Conservation (phyloP, 2,888 invertebrate genomes). For the Sesamia inferens region DNA sequence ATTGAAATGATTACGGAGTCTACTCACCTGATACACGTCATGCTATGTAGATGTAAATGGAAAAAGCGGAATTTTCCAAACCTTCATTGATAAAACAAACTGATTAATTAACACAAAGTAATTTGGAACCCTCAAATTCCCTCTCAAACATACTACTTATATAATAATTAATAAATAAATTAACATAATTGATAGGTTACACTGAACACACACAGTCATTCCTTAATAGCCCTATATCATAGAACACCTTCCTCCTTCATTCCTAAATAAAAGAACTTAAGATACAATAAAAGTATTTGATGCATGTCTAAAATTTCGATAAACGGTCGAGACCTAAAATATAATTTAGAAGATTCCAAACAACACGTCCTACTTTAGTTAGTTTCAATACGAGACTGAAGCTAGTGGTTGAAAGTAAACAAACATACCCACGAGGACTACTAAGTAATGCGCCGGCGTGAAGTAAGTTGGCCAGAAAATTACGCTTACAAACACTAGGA, state of each 20-base stretch:
- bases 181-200: neutral
- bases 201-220: neutral
- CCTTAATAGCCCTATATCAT: neutral
- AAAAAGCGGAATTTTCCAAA: neutral
- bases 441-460: neutral
- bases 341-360: neutral
- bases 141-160: neutral
- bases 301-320: too few species aligned
- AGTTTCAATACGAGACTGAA: neutral
- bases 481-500: slow-evolving; percentile 21
- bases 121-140: neutral
- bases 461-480: slow-evolving; percentile 16
- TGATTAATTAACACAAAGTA: neutral
- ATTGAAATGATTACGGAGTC: neutral
- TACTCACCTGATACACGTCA: neutral
- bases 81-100: neutral
- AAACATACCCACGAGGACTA: neutral
- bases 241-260: too few species aligned
- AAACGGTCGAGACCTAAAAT: neutral
- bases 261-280: neutral
- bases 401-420: neutral
- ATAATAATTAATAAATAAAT: neutral
- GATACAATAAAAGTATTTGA: neutral
- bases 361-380: neutral
- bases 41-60: neutral